phyloP scores from a whole-genome alignment of 1,140 invertebrate genomes.

The Trissolcus basalis region DNA sequence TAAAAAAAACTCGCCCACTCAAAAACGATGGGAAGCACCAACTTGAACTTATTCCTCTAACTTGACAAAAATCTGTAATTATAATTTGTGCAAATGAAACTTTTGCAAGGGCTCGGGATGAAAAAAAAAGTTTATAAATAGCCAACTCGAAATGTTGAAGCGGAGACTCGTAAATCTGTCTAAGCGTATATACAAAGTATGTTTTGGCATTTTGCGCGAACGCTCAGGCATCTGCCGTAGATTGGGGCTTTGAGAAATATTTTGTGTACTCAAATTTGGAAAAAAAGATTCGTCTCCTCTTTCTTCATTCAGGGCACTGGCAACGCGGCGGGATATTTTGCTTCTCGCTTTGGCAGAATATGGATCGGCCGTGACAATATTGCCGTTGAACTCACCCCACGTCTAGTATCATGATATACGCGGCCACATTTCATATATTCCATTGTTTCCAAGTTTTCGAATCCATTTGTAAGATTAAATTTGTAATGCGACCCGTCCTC shows the following conservation, averaged over 20 bases:
- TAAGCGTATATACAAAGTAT: background rate
- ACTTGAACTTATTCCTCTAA: too few species aligned
- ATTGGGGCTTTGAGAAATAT: conserved; percentile 25
- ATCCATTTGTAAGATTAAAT: conserved; percentile 78
- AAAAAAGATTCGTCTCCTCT: conserved; percentile 30
- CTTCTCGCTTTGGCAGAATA: conserved; percentile 65
- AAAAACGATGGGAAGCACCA: too few species aligned
- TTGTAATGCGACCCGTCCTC: conserved; percentile 72
- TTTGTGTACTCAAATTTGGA: conserved; percentile 34
- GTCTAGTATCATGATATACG: conserved; percentile 72
- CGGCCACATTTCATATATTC: conserved; percentile 76
- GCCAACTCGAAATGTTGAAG: too few species aligned
- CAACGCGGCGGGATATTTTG: conserved; percentile 31
- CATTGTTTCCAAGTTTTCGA: conserved; percentile 78
- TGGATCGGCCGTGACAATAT: conserved; percentile 77
- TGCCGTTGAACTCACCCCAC: conserved; percentile 69
- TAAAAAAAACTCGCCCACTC: too few species aligned
- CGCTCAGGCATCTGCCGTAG: conserved; percentile 30
- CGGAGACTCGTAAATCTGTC: background rate
- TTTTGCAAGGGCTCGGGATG: too few species aligned
- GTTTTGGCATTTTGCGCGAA: conserved; percentile 35
- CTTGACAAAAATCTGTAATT: too few species aligned
- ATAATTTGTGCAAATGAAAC: too few species aligned
- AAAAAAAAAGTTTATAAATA: too few species aligned
- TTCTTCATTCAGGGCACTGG: conserved; percentile 25